Conservation (phyloP, 2,797 vertebrate genomes). For the Thaleichthys pacificus region DNA sequence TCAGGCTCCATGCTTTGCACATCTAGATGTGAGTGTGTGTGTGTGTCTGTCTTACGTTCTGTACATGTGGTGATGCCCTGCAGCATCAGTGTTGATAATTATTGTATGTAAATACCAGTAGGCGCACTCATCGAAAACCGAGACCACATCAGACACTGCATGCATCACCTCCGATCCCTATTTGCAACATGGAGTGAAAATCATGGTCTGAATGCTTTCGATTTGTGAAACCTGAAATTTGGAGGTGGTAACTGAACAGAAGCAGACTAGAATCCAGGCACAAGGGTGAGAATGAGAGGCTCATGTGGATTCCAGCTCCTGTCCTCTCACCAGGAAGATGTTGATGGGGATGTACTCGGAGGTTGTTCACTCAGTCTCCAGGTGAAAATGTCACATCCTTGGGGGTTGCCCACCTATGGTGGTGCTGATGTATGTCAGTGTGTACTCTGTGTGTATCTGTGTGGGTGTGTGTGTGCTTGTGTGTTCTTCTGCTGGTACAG, state of each 20-base stretch:
- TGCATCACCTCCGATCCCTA: no score
- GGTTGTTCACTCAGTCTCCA: not conserved
- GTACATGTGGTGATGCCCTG: no score
- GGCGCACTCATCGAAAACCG: no score
- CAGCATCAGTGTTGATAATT: no score
- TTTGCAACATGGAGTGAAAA: no score
- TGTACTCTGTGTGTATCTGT: not conserved
- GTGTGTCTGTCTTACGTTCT: not conserved
- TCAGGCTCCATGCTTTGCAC: no score
- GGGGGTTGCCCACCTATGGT: not conserved
- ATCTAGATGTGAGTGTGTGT: not conserved
- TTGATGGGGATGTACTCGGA: not conserved
- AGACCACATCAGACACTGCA: no score
- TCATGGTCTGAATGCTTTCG: no score
- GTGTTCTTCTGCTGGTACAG: not conserved
- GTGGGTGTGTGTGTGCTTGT: not conserved
- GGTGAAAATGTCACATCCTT: not conserved
- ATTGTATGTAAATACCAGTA: no score
- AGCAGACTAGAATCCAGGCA: not conserved
- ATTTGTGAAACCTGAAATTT: no score
- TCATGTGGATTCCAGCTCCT: not conserved
- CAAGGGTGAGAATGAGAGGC: not conserved
- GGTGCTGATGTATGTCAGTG: constrained; percentile 1
- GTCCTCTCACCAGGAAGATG: not conserved
- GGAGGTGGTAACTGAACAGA: not conserved